Evolutionary conservation across 1,140 invertebrate species (phyloP).

Genomic region (Scaptomyza montana): DNA sequence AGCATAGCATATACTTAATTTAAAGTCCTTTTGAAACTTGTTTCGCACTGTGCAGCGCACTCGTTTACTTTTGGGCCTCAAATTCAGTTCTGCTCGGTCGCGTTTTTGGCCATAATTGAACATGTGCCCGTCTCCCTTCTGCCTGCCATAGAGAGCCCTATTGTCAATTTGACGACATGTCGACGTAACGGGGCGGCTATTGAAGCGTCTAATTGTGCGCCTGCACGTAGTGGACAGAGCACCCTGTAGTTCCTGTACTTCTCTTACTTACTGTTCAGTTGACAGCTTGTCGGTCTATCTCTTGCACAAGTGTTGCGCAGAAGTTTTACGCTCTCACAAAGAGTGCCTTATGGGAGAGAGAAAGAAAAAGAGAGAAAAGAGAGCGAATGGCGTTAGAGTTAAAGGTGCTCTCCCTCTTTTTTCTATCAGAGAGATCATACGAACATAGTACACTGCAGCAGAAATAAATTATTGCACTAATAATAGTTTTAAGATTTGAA

Average conservation of each 20-base stretch:
- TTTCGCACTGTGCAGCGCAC: not conserved
- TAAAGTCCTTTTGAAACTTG: not conserved
- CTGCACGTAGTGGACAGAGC: slow-evolving; percentile 5
- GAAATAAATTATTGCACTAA: too few relatives aligned
- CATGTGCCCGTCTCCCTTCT: slow-evolving; percentile 49
- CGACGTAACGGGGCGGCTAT: slow-evolving; percentile 33
- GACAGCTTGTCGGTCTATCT: slow-evolving; percentile 4
- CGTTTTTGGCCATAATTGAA: slow-evolving; percentile 73
- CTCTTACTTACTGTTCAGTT: too few relatives aligned
- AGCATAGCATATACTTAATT: too few relatives aligned
- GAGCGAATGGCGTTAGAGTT: not conserved
- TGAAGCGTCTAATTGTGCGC: slow-evolving; percentile 65
- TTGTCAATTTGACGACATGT: slow-evolving; percentile 39
- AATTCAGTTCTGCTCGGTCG: slow-evolving; percentile 71
- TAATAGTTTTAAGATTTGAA: too few relatives aligned
- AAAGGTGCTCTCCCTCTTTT: not conserved
- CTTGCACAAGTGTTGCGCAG: slow-evolving; percentile 60
- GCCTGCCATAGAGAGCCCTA: not conserved
- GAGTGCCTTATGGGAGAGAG: not conserved
- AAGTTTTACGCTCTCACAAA: slow-evolving; percentile 5
- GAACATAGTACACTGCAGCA: too few relatives aligned
- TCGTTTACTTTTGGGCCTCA: slow-evolving; percentile 2
- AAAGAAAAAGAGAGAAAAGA: not conserved
- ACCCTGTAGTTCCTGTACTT: slow-evolving; percentile 37
- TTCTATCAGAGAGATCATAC: not conserved